A percentile compares a stretch with the other conserved stretches of the same genome.
Evolutionary conservation across 64 coral and sea anemone species (phyloP).

Genomic region (Montipora cactus): DNA sequence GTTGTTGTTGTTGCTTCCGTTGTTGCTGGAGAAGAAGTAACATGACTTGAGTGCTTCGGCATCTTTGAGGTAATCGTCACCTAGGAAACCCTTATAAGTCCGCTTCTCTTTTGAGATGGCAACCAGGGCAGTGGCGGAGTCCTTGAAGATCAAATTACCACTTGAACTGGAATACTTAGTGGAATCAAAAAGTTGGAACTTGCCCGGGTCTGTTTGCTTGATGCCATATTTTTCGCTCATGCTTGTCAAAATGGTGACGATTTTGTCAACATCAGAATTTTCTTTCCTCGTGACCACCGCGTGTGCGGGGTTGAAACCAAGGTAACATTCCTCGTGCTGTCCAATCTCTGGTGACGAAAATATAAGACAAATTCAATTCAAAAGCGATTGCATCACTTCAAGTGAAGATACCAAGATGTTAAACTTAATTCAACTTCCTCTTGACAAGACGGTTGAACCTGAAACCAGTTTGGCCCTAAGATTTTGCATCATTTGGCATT

Average conservation of each 20-base stretch:
- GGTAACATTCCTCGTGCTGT: neutral
- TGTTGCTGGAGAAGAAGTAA: no score
- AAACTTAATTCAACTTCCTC: no score
- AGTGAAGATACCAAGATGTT: no score
- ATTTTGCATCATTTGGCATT: no score
- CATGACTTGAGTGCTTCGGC: constrained; percentile 25
- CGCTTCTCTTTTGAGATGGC: neutral
- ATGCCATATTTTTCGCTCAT: constrained; percentile 3
- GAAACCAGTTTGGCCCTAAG: no score
- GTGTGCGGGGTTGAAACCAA: neutral
- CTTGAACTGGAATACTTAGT: neutral
- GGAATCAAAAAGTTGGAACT: constrained; percentile 51
- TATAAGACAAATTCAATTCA: neutral
- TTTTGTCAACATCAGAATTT: neutral
- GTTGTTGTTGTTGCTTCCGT: no score
- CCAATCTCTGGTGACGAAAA: neutral
- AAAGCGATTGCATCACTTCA: no score
- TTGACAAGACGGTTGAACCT: no score
- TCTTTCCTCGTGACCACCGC: constrained; percentile 19
- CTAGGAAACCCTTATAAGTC: constrained; percentile 40
- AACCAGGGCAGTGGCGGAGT: constrained; percentile 40
- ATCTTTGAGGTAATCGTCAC: constrained; percentile 1
- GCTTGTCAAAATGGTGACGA: neutral
- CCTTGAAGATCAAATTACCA: constrained; percentile 65
- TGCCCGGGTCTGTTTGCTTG: neutral